Evolutionary conservation across 2,888 invertebrate genomes (phyloP), one percentile per base, ranked within the genome.

Genomic region (Temnothorax rugatulus): DNA sequence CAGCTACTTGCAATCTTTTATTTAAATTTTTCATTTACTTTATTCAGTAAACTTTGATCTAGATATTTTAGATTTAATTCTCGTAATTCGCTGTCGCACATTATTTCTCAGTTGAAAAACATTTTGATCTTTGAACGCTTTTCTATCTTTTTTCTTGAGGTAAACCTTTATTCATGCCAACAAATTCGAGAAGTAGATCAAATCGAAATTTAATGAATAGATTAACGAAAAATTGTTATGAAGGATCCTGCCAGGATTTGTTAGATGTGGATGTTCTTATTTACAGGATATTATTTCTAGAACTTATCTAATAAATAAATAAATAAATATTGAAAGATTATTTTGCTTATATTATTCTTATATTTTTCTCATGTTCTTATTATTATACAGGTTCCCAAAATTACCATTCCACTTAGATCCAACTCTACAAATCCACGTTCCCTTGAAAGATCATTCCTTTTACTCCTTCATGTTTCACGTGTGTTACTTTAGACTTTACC

Each of bases 11-110:
- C 38, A 38, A 2, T 63, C 5, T 63, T 63, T 38, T 11, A n/a
- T 61, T 11, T 38, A 63, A 63, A 63, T 34, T 63, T 63, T 63
- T 63, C 11, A 54, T 47, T 9, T 54, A 54, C 1, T 54, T 4
- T n/a, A 34, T 9, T 34, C 11, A 38, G 11, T 38, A 63, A n/a
- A 63, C 34, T 34, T n/a, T 63, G 8, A 63, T 63, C 11, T 21
- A n/a, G 15, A 61, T 61, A n/a, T n/a, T 63, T 4, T 54, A n/a
- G 15, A 61, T 61, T 63, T 38, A 38, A 63, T 38, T 63, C n/a
- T 18, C 7, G n/a, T n/a, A 63, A 38, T 34, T 38, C 11, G 11
- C 5, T 38, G n/a, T 21, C n/a, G 9, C 18, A 50, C 50, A 4
- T 34, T 61, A 61, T 61, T 29, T 63, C 11, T 61, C 38, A 63